A percentile compares a stretch with the other conserved stretches of the same genome.
Evolutionary conservation across 2,888 invertebrate species (phyloP).

Genomic region (Eucera pruinosa): DNA sequence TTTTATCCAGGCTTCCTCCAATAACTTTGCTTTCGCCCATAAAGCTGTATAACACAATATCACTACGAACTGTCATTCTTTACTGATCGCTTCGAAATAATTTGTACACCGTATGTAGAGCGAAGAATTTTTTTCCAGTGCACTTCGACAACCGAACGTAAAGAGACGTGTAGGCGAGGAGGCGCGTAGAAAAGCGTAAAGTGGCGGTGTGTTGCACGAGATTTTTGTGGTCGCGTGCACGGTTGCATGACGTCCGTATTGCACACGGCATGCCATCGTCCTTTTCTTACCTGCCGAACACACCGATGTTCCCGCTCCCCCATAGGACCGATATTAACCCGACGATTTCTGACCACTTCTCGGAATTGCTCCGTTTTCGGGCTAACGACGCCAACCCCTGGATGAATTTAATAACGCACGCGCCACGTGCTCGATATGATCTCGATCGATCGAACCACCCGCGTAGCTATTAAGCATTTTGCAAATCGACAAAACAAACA

Average conservation of each 20-base stretch:
- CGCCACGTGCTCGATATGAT: conserved; percentile 50
- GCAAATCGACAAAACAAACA: conserved; percentile 3
- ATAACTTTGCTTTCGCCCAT: no score
- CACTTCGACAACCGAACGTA: conserved; percentile 24
- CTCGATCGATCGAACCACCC: conserved; percentile 42
- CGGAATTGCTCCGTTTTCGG: conserved; percentile 65
- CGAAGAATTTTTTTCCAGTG: conserved; percentile 12
- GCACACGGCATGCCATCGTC: conserved; percentile 71
- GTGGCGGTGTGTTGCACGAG: conserved; percentile 58
- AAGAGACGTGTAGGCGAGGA: conserved; percentile 25
- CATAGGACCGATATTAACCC: conserved; percentile 68
- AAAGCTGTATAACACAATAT: no score
- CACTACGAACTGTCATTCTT: no score
- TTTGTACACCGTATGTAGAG: conserved; percentile 13
- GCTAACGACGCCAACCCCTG: conserved; percentile 48
- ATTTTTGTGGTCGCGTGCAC: conserved; percentile 77
- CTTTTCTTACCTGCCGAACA: conserved; percentile 72
- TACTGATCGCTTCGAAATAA: background rate
- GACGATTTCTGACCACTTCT: conserved; percentile 70
- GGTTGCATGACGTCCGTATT: conserved; percentile 75
- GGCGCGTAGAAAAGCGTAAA: conserved; percentile 54
- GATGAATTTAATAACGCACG: conserved; percentile 59
- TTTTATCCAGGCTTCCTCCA: no score
- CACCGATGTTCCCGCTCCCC: conserved; percentile 59
- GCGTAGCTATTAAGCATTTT: conserved; percentile 7